Evolutionary conservation across 2,113 vertebrate genomes (phyloP).

Genomic region (Phalacrocorax pelagicus): DNA sequence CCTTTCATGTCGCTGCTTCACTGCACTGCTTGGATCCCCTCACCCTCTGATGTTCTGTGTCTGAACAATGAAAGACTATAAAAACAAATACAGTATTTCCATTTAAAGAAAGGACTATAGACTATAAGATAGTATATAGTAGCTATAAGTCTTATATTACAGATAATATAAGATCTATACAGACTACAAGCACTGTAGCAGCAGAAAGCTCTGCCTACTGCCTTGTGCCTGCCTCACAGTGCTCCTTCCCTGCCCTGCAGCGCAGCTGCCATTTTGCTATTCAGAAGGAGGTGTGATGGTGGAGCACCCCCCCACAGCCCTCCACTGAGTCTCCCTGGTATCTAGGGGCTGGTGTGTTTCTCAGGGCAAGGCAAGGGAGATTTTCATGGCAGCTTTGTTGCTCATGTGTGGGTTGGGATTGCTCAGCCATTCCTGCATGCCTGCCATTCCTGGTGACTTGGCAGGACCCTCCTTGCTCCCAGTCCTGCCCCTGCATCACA

Average conservation of each 20-base stretch:
- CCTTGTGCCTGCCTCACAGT: fast-evolving
- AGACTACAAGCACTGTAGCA: neutral
- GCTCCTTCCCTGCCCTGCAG: neutral
- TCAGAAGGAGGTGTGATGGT: neutral
- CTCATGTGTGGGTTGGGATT: fast-evolving
- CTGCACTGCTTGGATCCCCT: neutral
- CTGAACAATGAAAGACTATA: neutral
- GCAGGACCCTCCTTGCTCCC: neutral
- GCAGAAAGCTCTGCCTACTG: neutral
- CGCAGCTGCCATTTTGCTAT: neutral
- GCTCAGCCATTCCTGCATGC: neutral
- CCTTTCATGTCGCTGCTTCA: fast-evolving
- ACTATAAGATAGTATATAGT: too few relatives aligned
- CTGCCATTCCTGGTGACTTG: too few relatives aligned
- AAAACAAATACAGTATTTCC: neutral
- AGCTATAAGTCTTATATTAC: too few relatives aligned
- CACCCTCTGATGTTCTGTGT: neutral
- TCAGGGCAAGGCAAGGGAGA: neutral
- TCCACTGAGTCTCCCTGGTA: neutral
- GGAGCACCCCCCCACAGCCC: fast-evolving
- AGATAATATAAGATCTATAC: too few relatives aligned
- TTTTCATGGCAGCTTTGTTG: neutral
- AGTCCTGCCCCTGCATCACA: neutral
- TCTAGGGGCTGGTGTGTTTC: neutral
- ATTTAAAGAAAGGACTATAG: neutral